Evolutionary conservation across 53 echinoderm and acorn worm genomes (phyloP).

Genomic region (Holothuria scabra): DNA sequence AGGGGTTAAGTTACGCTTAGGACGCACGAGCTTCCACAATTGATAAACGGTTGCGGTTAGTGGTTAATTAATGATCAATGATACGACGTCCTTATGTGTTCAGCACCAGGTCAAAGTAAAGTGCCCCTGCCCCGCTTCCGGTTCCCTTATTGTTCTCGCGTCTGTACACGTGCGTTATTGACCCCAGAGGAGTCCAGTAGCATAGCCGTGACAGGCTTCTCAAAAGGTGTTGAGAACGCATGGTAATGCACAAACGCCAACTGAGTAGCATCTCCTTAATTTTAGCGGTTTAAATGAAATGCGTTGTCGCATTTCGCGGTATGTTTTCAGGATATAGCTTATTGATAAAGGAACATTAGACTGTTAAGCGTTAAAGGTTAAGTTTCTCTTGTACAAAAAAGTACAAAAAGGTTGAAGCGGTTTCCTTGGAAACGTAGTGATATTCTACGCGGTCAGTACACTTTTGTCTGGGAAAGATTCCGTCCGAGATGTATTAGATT

Average conservation of each 20-base stretch:
- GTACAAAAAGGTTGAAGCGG: no score
- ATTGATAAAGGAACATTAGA: no score
- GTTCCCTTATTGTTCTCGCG: background rate
- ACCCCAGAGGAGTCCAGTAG: constrained; percentile 24
- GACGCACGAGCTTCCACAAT: constrained; percentile 17
- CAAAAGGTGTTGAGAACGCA: no score
- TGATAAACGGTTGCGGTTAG: constrained; percentile 35
- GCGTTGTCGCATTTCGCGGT: background rate
- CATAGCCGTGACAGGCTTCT: background rate
- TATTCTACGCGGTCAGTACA: no score
- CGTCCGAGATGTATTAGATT: no score
- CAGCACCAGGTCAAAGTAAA: constrained; percentile 4
- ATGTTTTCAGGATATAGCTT: constrained; percentile 1
- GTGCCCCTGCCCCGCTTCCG: background rate
- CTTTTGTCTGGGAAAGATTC: no score
- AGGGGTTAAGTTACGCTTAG: constrained; percentile 18
- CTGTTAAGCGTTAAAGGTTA: no score
- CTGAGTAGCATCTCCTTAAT: no score
- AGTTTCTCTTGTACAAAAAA: no score
- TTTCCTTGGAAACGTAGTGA: no score
- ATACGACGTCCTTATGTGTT: constrained; percentile 6
- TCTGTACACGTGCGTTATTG: constrained; percentile 28
- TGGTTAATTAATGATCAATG: constrained; percentile 37
- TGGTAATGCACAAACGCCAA: no score
- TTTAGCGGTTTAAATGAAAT: background rate